phyloP scores from a whole-genome alignment of 2,888 invertebrate species.

The Diarsia brunnea region DNA sequence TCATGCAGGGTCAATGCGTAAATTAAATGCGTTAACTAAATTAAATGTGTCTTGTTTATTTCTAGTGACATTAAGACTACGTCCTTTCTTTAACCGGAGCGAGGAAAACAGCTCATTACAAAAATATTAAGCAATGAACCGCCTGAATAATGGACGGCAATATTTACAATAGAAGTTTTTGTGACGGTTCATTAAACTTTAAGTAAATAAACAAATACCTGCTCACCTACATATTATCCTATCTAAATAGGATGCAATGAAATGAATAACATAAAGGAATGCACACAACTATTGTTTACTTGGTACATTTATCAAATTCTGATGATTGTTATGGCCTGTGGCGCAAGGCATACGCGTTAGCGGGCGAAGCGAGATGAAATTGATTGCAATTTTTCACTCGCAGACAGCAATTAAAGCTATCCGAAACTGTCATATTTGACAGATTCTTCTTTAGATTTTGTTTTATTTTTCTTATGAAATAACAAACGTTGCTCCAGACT shows the following conservation, averaged over 20 bases:
- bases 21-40: not conserved
- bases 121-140: no score
- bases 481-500: no score
- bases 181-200: conserved; percentile 34
- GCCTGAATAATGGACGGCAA: not conserved
- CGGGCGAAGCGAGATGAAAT: not conserved
- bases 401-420: no score
- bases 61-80: conserved; percentile 21
- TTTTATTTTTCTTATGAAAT: no score
- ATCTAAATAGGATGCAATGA: conserved; percentile 31
- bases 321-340: not conserved
- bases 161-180: not conserved
- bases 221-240: conserved; percentile 39
- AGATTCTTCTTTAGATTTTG: no score
- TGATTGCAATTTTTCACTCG: not conserved
- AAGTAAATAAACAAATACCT: conserved; percentile 6
- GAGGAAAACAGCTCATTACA: conserved; percentile 13
- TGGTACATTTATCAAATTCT: not conserved
- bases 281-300: conserved; percentile 17
- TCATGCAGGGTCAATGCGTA: not conserved
- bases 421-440: no score
- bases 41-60: conserved; percentile 9
- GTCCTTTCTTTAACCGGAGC: conserved; percentile 26
- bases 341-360: not conserved
- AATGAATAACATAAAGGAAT: not conserved